Evolutionary conservation across 2,113 vertebrate species (phyloP), one percentile per base, ranked within the genome.

Genomic region (Phaethornis superciliosus): DNA sequence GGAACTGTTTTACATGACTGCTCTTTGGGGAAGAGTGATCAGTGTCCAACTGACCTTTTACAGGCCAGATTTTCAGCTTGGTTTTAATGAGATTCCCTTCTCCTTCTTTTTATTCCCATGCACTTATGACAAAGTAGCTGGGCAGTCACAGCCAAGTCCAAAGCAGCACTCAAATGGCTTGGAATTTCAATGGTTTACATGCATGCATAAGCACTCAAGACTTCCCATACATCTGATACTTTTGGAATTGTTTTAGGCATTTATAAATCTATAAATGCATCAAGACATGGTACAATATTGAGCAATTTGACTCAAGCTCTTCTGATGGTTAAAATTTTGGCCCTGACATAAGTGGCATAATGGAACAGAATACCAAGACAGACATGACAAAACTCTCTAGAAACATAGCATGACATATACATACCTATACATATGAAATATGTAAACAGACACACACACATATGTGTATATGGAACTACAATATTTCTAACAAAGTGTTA

Each of bases 211-310:
- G 18, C 20, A 55, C 15, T 63, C 37, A 20, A 75, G 55, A 70
- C 5, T 10, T 8, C 15, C 3, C 15, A 33, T 0, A 4, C 7
- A 12, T 28, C 5, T 3, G 9, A 78, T 14, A 55, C 26, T 47
- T 42, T 30, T 12, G 33, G 84, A 84, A 46, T 72, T 56, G 68
- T 65, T 62, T 64, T 47, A 46, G 3, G 2, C 5, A 13, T 75
- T 55, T 59, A 47, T 40, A 62, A 47, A 52, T 17, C 32, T 69
- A 37, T 10, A 23, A 32, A 26, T 89, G 18, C 21, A 92, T 40
- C 59, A 72, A 15, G 15, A 72, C 4, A 15, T 71, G 28, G 21
- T 44, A 68, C 12, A 75, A 47, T 0, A 40, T 40, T 7, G 5
- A 24, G 9, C 10, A 55, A 67, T 32, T 59, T 47, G 21, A 55